Base-by-base conservation (phyloP, 2,113 vertebrate genomes). In the Actenoides hombroni region DNA sequence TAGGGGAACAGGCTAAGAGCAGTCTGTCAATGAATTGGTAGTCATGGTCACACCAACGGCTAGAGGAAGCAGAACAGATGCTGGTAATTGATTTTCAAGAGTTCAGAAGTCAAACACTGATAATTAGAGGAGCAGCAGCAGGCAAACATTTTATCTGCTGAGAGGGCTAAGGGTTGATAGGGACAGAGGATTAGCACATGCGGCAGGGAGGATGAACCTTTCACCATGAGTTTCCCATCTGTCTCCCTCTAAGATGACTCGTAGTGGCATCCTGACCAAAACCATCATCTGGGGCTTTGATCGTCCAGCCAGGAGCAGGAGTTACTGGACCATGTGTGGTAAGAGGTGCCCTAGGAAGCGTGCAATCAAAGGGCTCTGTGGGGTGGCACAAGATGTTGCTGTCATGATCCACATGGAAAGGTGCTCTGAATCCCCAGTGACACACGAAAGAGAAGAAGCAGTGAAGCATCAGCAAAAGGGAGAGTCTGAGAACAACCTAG, bases 61-160 rank as follows among this genome's bases (percentile, higher is more conserved):
- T 65, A 59, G 16, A 92, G n/a, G 37, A 94, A 80, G 49, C 29
- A 92, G 89, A 95, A 85, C 74, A 94, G 87, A 87, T 74, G 53
- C 70, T 89, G 85, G 29, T 92, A 90, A 95, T 92, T 90, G 83
- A 90, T 92, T 92, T 94, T 84, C 57, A 89, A 24, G 67, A 57
- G 74, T 65, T 95, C 74, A 92, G 17, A 95, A 95, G 84, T 85
- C 91, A 95, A 81, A 70, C 16, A 33, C 48, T 87, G 61, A 37
- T 76, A 95, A 92, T 89, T 92, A 89, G 1, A 91, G 80, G 53
- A 97, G 77, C 61, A 83, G 73, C 69, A 92, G 61, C 53, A 84
- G 56, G 39, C 73, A 94, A 92, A 89, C 18, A 64, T 92, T 82
- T 91, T 75, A 73, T 92, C 83, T 91, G 48, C 69, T 35, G 40